These are phyloP conservation scores for Clytia hemisphaerica DNA, from an alignment of 30 jellyfish, hydroid and myxozoan species.

Conservation along the genomic window DNA sequence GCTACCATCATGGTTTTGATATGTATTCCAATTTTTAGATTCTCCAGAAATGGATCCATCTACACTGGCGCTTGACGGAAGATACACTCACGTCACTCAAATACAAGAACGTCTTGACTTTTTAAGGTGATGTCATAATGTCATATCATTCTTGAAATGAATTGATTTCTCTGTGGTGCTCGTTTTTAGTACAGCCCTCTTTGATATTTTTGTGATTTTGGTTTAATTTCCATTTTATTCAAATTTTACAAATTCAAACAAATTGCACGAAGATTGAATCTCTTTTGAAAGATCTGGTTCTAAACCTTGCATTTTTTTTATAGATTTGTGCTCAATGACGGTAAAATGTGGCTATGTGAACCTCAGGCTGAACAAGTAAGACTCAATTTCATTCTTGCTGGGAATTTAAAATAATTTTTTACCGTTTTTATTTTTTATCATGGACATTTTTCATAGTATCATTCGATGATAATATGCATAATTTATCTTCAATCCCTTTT, in stretches of 20 bases:
- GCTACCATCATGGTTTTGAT: too few relatives aligned
- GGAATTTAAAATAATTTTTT: neutral
- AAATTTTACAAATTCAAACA: neutral
- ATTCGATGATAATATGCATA: neutral
- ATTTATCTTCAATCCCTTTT: neutral
- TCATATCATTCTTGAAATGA: neutral
- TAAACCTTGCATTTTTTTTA: neutral
- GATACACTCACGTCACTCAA: constrained; percentile 78
- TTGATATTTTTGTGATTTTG: neutral
- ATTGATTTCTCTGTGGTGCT: neutral
- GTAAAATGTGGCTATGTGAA: constrained; percentile 95
- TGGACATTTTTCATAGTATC: neutral
- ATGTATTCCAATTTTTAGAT: constrained; percentile 8
- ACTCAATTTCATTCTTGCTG: neutral
- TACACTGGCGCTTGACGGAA: constrained; percentile 52
- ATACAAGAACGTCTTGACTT: constrained; percentile 83
- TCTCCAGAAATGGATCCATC: constrained; percentile 70
- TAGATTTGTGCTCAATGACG: constrained; percentile 89
- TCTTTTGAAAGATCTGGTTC: too few relatives aligned
- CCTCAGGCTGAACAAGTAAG: constrained; percentile 96
- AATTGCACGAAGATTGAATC: too few relatives aligned
- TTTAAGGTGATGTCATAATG: constrained; percentile 50
- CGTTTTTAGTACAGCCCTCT: neutral
- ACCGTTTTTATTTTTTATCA: neutral
- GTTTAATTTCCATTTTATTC: neutral